Evolutionary conservation across 2,113 vertebrate species (phyloP), one percentile per base, ranked within the genome.

Genomic region (Bothrops jararaca): DNA sequence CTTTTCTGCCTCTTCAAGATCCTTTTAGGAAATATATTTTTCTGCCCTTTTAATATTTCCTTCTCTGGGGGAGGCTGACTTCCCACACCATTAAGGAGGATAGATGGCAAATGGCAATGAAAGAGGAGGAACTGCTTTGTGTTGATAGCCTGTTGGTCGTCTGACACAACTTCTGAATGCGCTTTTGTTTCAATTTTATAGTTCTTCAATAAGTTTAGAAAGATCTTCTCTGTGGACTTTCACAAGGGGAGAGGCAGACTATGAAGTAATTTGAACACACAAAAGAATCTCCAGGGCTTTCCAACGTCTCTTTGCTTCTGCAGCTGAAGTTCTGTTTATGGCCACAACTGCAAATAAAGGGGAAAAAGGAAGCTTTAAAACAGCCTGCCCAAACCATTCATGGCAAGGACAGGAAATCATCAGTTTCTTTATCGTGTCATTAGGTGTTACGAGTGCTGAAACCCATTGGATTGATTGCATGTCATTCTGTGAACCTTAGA

Each of bases 101-200:
- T 91, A 56, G 69, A 88, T 11, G 58, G 23, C 69, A 45, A 80
- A 64, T 80, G 39, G 89, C 34, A 74, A 50, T 80, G 34, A 87
- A 88, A 91, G 20, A 48, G 22, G 74, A 91, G 58, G 92, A 85
- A 93, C 39, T 11, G 52, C 15, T 85, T 91, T 91, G 52, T 88
- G 52, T 69, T 56, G 85, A 74, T 91, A 57, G 74, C 39, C 89
- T 57, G 60, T 89, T 22, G 58, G 58, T 88, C 22, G 58, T 39
- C 42, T 93, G 90, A 50, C 53, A 89, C 42, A 85, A 42, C n/a
- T 52, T 58, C 42, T 85, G 53, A 93, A 64, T 57, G 54, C 3
- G 18, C 90, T 88, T 86, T 91, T 20, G 26, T 89, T 69, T 58
- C 29, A 26, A 50, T 58, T 60, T 93, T 91, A 29, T 91, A 86